Base-by-base conservation (phyloP, 92 coral and sea anemone species). In the Heteractis magnifica region DNA sequence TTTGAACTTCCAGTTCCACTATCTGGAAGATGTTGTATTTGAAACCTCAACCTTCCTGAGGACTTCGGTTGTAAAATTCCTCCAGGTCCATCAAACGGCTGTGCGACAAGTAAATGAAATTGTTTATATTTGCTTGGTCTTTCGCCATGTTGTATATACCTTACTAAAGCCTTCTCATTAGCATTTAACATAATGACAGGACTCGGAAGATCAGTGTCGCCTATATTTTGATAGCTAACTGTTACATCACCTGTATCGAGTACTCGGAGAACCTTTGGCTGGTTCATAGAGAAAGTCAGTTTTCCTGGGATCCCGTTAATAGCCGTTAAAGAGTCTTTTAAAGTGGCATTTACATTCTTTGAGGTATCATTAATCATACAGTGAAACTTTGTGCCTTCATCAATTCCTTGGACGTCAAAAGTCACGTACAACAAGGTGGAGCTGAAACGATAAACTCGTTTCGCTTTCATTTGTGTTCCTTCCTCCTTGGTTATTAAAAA, bases 1-100 rank as follows among this genome's bases (percentile, higher is more conserved):
- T 77, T 78, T 51, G 76, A 68, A 44, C 79, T 79, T 26, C 65
- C 77, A 52, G 76, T 51, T 49, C 44, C 82, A 41, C 56, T 78
- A 12, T 87, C 78, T 81, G 74, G 75, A 12, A 16, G 0, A n/a
- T 82, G 79, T 49, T 58, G 70, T 44, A 83, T 88, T 19, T 85
- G 87, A 78, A 93, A 91, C 52, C 77, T 77, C 11, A 85, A 77
- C 52, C 77, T 81, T 48, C 92, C 94, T 72, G 87, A 86, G 10
- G 88, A 77, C 71, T 85, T 86, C 52, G 97, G 97, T 34, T 89
- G 90, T 52, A 93, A 68, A 72, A 93, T 93, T 3, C 97, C 97
- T 34, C 89, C 90, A 50, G 97, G 97, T 18, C 94, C 97, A 60
- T 83, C 85, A 14, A 92, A 51, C 1, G 95, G 88, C 73, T 85